These are phyloP conservation scores for Malacoctenus gilli DNA, from an alignment of 2,797 vertebrate species.

Conservation along the genomic window DNA sequence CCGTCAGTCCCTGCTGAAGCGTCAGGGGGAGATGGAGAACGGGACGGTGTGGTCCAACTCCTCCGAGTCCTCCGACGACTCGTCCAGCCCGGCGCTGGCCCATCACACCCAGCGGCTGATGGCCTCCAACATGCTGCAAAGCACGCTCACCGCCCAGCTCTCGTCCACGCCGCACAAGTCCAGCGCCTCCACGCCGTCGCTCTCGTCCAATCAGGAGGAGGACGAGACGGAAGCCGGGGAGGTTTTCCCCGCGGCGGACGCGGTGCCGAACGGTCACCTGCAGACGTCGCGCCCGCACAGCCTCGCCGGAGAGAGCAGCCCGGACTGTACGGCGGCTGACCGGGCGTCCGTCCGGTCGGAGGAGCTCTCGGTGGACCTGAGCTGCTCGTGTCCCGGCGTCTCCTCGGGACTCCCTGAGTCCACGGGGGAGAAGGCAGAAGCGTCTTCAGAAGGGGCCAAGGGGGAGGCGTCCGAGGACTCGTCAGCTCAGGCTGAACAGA, in stretches of 20 bases:
- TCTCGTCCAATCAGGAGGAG: conserved; percentile 77
- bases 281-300: conserved; percentile 86
- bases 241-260: conserved; percentile 62
- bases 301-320: conserved; percentile 84
- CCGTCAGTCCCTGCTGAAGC: conserved; percentile 90
- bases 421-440: conserved; percentile 20
- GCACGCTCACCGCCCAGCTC: conserved; percentile 86
- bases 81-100: conserved; percentile 91
- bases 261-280: conserved; percentile 86
- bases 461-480: conserved; percentile 17
- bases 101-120: conserved; percentile 81
- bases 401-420: conserved; percentile 23
- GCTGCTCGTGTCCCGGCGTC: conserved; percentile 58
- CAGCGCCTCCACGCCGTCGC: conserved; percentile 73
- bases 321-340: conserved; percentile 78
- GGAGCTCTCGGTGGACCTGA: conserved; percentile 57
- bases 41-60: conserved; percentile 98
- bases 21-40: conserved; percentile 95
- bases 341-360: conserved; percentile 60
- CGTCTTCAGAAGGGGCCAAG: conserved; percentile 17
- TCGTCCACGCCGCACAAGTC: conserved; percentile 86
- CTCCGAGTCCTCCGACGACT: conserved; percentile 96
- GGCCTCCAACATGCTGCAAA: conserved; percentile 87
- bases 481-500: conserved; percentile 11
- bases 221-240: conserved; percentile 69